Conservation (phyloP, 2,888 invertebrate species). For the Petrophora chlorosata region DNA sequence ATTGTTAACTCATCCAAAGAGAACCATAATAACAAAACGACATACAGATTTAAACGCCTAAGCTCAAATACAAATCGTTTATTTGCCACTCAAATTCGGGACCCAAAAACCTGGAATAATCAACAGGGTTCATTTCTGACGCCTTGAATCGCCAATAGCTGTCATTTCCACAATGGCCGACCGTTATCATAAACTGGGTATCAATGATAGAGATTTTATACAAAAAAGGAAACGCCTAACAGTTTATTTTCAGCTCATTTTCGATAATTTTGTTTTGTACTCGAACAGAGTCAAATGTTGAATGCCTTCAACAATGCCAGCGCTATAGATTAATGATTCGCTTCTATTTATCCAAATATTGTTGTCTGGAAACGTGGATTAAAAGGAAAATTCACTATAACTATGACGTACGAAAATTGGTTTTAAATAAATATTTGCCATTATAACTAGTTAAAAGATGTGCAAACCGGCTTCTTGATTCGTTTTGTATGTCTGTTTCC, state of each 20-base stretch:
- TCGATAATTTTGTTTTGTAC: slow-evolving; percentile 15
- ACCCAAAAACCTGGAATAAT: slow-evolving; percentile 14
- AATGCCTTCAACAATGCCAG: slow-evolving; percentile 1
- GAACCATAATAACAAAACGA: too few relatives aligned
- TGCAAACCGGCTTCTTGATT: too few relatives aligned
- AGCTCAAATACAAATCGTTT: too few relatives aligned
- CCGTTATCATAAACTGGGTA: slow-evolving; percentile 32
- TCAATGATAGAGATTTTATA: slow-evolving; percentile 32
- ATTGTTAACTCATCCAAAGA: too few relatives aligned
- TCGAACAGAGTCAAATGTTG: slow-evolving; percentile 1
- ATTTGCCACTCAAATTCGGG: background rate
- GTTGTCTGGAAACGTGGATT: background rate
- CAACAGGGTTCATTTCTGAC: slow-evolving; percentile 23
- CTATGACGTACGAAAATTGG: too few relatives aligned
- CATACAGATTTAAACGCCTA: too few relatives aligned
- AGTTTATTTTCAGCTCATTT: slow-evolving; percentile 19
- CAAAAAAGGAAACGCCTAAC: slow-evolving; percentile 17
- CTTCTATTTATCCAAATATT: too few relatives aligned
- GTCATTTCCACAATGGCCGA: slow-evolving; percentile 29
- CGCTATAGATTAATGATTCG: too few relatives aligned
- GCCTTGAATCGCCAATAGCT: slow-evolving; percentile 18
- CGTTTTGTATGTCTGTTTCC: too few relatives aligned
- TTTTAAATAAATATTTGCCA: too few relatives aligned
- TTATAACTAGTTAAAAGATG: too few relatives aligned
- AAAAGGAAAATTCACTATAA: background rate